phyloP scores from a whole-genome alignment of 2,113 vertebrate genomes.

The Nothobranchius furzeri region DNA sequence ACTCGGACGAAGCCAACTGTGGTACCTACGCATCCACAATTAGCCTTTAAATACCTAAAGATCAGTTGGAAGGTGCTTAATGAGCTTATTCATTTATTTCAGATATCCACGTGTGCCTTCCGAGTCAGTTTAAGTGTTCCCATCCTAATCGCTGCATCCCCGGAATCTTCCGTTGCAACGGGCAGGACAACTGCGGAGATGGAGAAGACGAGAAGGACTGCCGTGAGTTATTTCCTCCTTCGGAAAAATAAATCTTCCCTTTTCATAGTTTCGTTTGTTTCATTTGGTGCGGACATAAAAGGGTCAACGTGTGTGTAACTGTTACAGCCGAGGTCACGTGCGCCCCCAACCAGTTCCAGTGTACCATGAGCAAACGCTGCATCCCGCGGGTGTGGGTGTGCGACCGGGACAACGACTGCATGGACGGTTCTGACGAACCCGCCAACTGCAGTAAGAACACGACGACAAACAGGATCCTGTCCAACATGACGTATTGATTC shows the following conservation, averaged over 20 bases:
- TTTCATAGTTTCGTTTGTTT: background rate
- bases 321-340: conserved; percentile 93
- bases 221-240: conserved; percentile 80
- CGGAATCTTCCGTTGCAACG: conserved; percentile 96
- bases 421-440: conserved; percentile 94
- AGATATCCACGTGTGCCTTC: conserved; percentile 97
- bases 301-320: conserved; percentile 23
- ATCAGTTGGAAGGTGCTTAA: background rate
- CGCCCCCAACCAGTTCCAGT: conserved; percentile 98
- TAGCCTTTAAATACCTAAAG: background rate
- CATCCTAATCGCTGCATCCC: conserved; percentile 96
- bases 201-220: conserved; percentile 97
- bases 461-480: background rate
- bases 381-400: conserved; percentile 98
- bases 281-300: background rate
- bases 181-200: conserved; percentile 96
- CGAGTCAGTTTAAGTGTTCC: conserved; percentile 96
- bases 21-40: conserved; percentile 72
- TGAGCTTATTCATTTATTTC: conserved; percentile 7
- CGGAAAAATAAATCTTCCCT: background rate
- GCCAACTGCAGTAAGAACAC: conserved; percentile 94
- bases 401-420: conserved; percentile 96
- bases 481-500: background rate
- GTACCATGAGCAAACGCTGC: conserved; percentile 94
- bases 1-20: conserved; percentile 95